Base-by-base conservation (phyloP, 64 coral and sea anemone genomes). In the Montipora foliosa region DNA sequence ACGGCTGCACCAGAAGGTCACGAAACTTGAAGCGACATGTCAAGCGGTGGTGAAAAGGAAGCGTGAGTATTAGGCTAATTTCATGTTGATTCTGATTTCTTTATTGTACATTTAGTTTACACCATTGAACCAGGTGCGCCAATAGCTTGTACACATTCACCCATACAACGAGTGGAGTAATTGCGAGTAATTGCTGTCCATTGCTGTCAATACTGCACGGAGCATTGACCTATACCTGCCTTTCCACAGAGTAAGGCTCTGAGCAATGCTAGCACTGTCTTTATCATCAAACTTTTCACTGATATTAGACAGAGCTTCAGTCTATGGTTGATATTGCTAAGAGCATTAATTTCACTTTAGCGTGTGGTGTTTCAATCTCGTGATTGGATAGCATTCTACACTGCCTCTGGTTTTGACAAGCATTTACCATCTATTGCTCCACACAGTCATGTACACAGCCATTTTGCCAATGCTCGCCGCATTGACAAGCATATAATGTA, bases 381-480 rank as follows among this genome's bases (percentile, higher is more conserved):
- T 75, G 73, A 75, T 75, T 37, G 24, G 24, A 45, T 75, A 2
- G 73, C 73, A 5, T 44, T 75, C 73, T 75, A 75, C 49, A 81
- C 73, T 75, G 22, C 73, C 13, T 75, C 73, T 14, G 13, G 73
- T 75, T 11, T 75, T 45, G 73, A 81, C 79, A 61, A 81, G 79
- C 79, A 81, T n/a, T 81, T 12, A 81, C 79, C 58, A n/a, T 81
- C 79, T 81, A 81, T 15, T 81, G 79, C 49, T 81, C 79, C 79
- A 8, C 79, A 81, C 49, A 81, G 57, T 81, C 79, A 81, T 57
- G 79, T 55, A 57, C 79, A 81, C 79, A 81, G 15, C 49, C 49
- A 9, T 21, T 55, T 81, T 81, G 49, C 79, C 79, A 81, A 81
- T 57, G 79, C 57, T 81, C 79, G 8, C 49, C 17, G 49, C 48